Base-by-base conservation (phyloP, 1,140 invertebrate species). In the Telenomus remus region DNA sequence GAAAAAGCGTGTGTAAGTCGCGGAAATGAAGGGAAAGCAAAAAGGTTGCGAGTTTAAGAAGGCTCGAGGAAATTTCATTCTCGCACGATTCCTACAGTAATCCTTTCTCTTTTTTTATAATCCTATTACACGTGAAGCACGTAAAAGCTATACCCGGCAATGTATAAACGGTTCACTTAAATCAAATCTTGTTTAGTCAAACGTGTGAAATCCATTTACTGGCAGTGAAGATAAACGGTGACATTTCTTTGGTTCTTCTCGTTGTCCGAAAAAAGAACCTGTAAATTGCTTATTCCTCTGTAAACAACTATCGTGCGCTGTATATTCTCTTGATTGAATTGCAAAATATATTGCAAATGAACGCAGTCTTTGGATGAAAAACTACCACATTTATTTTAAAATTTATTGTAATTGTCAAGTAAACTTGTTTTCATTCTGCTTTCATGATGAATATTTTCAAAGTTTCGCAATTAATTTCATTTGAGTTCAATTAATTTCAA, bases 71-170 rank as follows among this genome's bases (percentile, higher is more conserved):
- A 76, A 76, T 76, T 72, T 79, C 71, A 78, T 70, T 75, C 59
- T 64, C 60, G 64, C 72, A 59, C 72, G 53, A 76, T 76, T 64
- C 44, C 54, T 69, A 64, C 60, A 11, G 64, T 76, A 76, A 75
- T 69, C 65, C 64, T 64, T 68, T 39, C n/a, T 39, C n/a, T 39
- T n/a, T 69, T 76, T 71, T 76, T 76, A 69, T 64, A 69, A 66
- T 73, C 70, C 70, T 66, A 65, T 73, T 73, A 73, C 61, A 66
- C 54, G 48, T 44, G 44, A 73, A 65, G 70, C 70, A 73, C 60
- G 61, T 65, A 60, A 73, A 66, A 65, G 55, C 70, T 65, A 60
- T 60, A 64, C 61, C 43, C 55, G 60, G 60, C 61, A 54, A 59
- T 53, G 69, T 65, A 55, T 65, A 73, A 73, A 59, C 49, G 54